Evolutionary conservation across 2,113 vertebrate species (phyloP).

Genomic region (Tamias sibiricus): DNA sequence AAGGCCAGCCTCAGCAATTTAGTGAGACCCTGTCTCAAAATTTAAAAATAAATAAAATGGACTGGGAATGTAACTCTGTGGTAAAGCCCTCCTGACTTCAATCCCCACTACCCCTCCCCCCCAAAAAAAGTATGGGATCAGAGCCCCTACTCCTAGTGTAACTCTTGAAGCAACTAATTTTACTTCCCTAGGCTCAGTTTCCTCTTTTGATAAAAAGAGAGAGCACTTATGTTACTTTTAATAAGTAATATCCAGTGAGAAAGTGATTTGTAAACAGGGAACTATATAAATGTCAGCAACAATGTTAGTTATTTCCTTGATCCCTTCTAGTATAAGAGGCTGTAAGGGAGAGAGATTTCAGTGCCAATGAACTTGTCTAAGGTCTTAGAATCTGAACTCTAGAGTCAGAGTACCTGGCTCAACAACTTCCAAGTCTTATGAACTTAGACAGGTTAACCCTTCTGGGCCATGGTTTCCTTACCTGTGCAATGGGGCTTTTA

Average conservation of each 20-base stretch:
- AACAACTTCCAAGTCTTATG: not conserved
- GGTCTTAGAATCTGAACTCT: not conserved
- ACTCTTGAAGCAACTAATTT: not conserved
- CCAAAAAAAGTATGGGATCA: not conserved
- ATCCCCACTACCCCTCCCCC: too few relatives aligned
- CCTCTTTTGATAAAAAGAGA: not conserved
- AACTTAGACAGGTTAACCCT: not conserved
- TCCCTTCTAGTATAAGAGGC: not conserved
- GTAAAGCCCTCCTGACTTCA: too few relatives aligned
- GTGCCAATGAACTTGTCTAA: not conserved
- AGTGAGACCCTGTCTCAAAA: too few relatives aligned
- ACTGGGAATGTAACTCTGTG: too few relatives aligned
- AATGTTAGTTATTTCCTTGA: not conserved
- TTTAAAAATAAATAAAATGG: too few relatives aligned
- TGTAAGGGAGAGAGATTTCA: not conserved
- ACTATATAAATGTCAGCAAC: not conserved
- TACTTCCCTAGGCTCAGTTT: not conserved
- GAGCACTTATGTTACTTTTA: not conserved
- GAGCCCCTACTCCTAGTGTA: not conserved
- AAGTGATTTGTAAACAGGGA: not conserved
- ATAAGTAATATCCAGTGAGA: not conserved
- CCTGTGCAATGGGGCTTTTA: not conserved
- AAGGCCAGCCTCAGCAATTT: too few relatives aligned
- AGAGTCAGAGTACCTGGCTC: not conserved
- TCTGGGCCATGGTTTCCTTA: not conserved